A percentile compares a stretch with the other conserved stretches of the same genome.
These are phyloP conservation scores for Mobula hypostoma DNA, from an alignment of 2,113 vertebrate species.

Conservation along the genomic window DNA sequence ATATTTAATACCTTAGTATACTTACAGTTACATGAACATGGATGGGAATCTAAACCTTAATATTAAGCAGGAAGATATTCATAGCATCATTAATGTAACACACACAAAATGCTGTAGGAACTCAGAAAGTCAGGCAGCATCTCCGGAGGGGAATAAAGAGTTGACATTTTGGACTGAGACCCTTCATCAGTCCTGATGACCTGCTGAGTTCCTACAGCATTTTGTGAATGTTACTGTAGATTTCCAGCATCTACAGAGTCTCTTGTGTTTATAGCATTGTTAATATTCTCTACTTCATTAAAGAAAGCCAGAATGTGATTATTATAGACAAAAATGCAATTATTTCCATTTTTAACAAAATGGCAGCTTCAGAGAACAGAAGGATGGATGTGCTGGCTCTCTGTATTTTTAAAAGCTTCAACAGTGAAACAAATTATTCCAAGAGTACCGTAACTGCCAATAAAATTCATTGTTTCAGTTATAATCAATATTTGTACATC, in stretches of 20 bases:
- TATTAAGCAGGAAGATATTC: neutral
- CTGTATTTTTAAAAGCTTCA: neutral
- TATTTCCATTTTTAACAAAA: neutral
- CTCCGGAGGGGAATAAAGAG: no score
- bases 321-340: neutral
- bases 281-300: neutral
- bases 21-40: neutral
- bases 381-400: neutral
- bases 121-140: no score
- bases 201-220: no score
- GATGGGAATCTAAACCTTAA: neutral
- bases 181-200: no score
- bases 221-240: no score
- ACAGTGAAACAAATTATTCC: neutral
- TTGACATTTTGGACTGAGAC: no score
- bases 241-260: no score
- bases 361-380: neutral
- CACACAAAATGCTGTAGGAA: no score
- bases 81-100: neutral
- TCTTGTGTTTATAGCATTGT: neutral
- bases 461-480: neutral
- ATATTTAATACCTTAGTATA: no score
- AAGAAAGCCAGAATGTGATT: neutral
- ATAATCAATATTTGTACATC: neutral
- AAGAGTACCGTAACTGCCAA: neutral